These are phyloP conservation scores for Microtus californicus DNA, from an alignment of 2,797 vertebrate genomes.

Conservation along the genomic window DNA sequence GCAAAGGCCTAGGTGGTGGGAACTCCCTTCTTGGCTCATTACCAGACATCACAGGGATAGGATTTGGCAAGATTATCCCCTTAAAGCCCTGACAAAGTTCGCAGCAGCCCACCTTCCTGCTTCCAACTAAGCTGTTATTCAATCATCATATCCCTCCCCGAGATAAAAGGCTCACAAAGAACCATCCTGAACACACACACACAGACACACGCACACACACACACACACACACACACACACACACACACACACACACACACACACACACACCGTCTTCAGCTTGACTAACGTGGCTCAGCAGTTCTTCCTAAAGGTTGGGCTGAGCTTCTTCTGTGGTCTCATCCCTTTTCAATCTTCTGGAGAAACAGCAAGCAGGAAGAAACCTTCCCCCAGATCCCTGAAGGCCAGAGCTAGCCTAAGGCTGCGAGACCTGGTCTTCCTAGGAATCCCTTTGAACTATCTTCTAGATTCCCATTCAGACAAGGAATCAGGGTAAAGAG, in stretches of 20 bases:
- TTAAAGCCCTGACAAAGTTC: not conserved
- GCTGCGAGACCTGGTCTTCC: not conserved
- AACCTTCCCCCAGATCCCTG: not conserved
- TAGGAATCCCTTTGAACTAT: not conserved
- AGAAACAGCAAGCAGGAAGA: not conserved
- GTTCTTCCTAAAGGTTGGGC: not conserved
- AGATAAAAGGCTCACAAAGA: not conserved
- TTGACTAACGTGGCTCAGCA: not conserved
- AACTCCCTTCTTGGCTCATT: not conserved
- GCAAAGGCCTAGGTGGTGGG: not conserved
- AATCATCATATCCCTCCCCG: not conserved
- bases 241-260: too few relatives aligned
- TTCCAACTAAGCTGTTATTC: not conserved
- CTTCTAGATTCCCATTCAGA: not conserved
- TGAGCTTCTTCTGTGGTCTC: not conserved
- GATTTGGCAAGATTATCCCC: conserved; percentile 24
- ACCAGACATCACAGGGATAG: not conserved
- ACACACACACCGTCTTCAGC: not conserved
- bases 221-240: not conserved
- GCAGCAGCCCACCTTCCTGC: not conserved
- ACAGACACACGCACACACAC: not conserved
- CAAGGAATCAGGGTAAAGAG: not conserved
- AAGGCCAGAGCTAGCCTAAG: not conserved
- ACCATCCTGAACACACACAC: not conserved
- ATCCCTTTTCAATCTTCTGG: not conserved